A percentile compares a stretch with the other conserved stretches of the same genome.
phyloP scores from a whole-genome alignment of 2,888 invertebrate genomes.

The Lordiphosa andalusiaca region DNA sequence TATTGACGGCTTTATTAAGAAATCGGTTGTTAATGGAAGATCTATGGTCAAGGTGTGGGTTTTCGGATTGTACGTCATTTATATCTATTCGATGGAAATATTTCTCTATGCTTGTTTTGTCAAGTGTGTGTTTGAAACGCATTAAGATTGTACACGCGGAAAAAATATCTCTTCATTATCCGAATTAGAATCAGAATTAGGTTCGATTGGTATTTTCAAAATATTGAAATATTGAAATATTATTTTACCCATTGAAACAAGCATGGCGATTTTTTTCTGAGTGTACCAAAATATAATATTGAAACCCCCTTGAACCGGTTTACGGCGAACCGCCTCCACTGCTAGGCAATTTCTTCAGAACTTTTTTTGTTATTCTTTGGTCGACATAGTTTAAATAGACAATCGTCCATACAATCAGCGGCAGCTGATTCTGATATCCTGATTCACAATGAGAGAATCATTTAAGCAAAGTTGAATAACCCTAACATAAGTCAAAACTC shows the following conservation, averaged over 20 bases:
- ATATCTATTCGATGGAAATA: conserved; percentile 28
- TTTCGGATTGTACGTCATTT: conserved; percentile 18
- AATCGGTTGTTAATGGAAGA: too few species aligned
- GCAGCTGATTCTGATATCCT: background rate
- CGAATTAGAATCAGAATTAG: too few species aligned
- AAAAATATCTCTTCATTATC: too few species aligned
- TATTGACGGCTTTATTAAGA: conserved; percentile 10
- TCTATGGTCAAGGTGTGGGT: too few species aligned
- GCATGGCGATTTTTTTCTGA: too few species aligned
- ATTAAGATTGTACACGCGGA: conserved; percentile 29
- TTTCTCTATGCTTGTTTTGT: conserved; percentile 38
- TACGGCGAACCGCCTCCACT: conserved; percentile 19
- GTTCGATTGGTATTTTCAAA: too few species aligned
- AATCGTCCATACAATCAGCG: background rate
- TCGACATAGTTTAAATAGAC: conserved; percentile 45
- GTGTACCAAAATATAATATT: conserved; percentile 5
- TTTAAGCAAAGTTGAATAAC: background rate
- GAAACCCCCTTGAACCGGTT: conserved; percentile 49
- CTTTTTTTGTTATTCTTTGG: conserved; percentile 21
- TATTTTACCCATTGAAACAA: too few species aligned
- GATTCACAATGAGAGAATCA: background rate
- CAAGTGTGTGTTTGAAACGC: conserved; percentile 52
- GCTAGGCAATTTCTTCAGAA: background rate
- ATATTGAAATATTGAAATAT: too few species aligned
- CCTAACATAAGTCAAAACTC: background rate